A percentile compares a stretch with the other conserved stretches of the same genome.
Conservation (phyloP, 2,797 vertebrate species). For the Microcaecilia unicolor region DNA sequence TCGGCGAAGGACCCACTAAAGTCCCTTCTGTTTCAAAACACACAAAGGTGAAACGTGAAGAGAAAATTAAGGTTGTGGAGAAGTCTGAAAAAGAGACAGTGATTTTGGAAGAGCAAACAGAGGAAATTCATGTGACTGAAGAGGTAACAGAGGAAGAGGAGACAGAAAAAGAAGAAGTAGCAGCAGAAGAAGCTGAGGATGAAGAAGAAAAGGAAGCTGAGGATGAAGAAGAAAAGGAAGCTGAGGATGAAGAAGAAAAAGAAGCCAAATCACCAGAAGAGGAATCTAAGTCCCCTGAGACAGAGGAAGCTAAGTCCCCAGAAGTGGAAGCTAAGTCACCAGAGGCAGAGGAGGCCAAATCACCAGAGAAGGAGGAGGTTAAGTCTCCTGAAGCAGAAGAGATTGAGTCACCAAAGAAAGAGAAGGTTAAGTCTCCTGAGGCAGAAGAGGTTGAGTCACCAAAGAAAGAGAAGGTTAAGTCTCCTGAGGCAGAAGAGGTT, state of each 20-base stretch:
- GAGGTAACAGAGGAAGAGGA: slow-evolving; percentile 76
- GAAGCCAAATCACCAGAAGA: slow-evolving; percentile 15
- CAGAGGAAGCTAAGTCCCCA: slow-evolving; percentile 13
- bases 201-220: neutral
- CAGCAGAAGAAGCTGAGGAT: slow-evolving; percentile 6
- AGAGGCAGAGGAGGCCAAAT: neutral
- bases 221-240: too few relatives aligned
- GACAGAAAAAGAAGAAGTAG: slow-evolving; percentile 35
- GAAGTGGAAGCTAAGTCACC: slow-evolving; percentile 17
- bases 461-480: slow-evolving; percentile 23
- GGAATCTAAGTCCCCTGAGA: slow-evolving; percentile 11
- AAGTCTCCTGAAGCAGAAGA: slow-evolving; percentile 3
- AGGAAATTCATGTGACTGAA: slow-evolving; percentile 85
- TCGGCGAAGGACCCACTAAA: slow-evolving; percentile 58
- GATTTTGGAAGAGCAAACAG: slow-evolving; percentile 83
- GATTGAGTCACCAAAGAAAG: slow-evolving; percentile 16
- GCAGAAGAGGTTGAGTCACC: slow-evolving; percentile 35
- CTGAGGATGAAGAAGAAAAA: neutral
- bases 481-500: slow-evolving; percentile 3
- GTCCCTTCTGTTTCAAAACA: slow-evolving; percentile 45
- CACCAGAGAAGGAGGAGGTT: slow-evolving; percentile 11
- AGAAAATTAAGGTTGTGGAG: slow-evolving; percentile 59
- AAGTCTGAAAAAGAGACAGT: slow-evolving; percentile 79
- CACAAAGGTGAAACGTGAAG: slow-evolving; percentile 76
- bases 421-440: slow-evolving; percentile 11